These are phyloP conservation scores for Pomacea canaliculata DNA, from an alignment of 2,888 invertebrate genomes.

Conservation along the genomic window DNA sequence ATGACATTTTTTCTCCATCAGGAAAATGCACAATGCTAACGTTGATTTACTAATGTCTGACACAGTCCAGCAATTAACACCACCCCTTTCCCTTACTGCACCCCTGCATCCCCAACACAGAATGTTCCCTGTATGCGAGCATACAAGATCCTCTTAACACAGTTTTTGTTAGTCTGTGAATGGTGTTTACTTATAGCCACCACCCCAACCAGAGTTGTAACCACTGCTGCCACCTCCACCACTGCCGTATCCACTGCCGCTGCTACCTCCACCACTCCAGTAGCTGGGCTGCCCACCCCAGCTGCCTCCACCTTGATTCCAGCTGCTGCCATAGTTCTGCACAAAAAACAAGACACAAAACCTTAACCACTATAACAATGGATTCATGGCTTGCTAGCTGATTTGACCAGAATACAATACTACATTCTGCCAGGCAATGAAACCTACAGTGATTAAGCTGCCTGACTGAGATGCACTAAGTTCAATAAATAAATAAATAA, in stretches of 20 bases:
- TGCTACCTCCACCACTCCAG: slow-evolving; percentile 17
- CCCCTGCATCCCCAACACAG: too few species aligned
- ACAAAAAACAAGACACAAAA: background rate
- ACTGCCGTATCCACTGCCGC: slow-evolving; percentile 20
- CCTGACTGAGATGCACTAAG: background rate
- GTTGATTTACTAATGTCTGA: too few species aligned
- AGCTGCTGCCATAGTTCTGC: slow-evolving; percentile 14
- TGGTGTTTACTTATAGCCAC: slow-evolving; percentile 5
- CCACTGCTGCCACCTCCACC: slow-evolving; percentile 26
- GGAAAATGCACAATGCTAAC: too few species aligned
- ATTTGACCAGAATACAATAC: background rate
- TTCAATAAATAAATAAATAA: too few species aligned
- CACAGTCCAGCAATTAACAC: too few species aligned
- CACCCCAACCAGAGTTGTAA: slow-evolving; percentile 20
- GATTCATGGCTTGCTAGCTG: background rate
- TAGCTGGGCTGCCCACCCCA: slow-evolving; percentile 24
- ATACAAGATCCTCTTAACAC: too few species aligned
- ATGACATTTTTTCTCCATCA: too few species aligned
- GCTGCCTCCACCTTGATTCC: slow-evolving; percentile 31
- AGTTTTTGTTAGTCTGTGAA: too few species aligned
- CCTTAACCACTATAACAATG: too few species aligned
- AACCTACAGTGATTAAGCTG: background rate
- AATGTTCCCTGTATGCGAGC: too few species aligned
- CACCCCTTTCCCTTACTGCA: too few species aligned
- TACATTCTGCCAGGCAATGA: background rate